These are phyloP conservation scores for Gymnocephalus cernua DNA, from an alignment of 2,113 vertebrate genomes.

Conservation along the genomic window DNA sequence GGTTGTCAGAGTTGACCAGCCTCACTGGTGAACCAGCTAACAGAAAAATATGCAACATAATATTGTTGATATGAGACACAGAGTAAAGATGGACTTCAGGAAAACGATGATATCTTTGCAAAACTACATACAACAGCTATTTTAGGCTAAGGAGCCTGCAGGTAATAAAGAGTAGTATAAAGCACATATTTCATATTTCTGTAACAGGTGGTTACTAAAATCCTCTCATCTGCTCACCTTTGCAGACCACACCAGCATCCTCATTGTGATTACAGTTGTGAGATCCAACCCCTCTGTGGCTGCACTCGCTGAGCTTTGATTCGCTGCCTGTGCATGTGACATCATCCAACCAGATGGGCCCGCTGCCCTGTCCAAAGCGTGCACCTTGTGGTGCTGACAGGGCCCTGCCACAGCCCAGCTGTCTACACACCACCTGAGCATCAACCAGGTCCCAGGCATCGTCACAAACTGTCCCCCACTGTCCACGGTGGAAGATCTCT, in stretches of 20 bases:
- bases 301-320: conserved; percentile 44
- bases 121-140: background rate
- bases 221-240: conserved; percentile 42
- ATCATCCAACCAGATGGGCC: conserved; percentile 72
- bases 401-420: conserved; percentile 68
- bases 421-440: conserved; percentile 72
- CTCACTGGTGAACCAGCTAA: no score
- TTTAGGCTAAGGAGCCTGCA: background rate
- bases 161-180: background rate
- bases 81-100: no score
- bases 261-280: no score
- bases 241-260: conserved; percentile 54
- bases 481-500: conserved; percentile 59
- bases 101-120: background rate
- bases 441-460: conserved; percentile 43
- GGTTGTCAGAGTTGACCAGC: no score
- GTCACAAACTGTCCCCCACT: conserved; percentile 74
- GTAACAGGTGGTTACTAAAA: no score
- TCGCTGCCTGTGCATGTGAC: conserved; percentile 24
- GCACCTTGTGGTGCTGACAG: background rate
- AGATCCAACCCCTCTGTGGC: no score
- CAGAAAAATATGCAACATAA: no score
- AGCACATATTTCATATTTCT: background rate
- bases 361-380: conserved; percentile 53
- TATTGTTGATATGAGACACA: no score